These are phyloP conservation scores for Pitta sordida DNA, from an alignment of 2,113 vertebrate species.

Conservation along the genomic window DNA sequence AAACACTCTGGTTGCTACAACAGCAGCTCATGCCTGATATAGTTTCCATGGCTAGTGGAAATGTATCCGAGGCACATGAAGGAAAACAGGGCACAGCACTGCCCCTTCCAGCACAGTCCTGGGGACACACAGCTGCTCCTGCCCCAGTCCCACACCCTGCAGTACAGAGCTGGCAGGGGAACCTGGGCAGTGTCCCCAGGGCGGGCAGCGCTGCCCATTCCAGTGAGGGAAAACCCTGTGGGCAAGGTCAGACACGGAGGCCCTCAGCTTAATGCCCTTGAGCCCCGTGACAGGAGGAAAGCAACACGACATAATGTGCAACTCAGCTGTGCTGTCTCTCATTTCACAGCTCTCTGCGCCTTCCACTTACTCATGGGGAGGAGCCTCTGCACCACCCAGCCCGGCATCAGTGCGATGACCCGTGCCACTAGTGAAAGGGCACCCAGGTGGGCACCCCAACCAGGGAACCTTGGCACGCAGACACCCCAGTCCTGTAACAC, in stretches of 20 bases:
- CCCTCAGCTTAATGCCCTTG: background rate
- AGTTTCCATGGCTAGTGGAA: constrained; percentile 23
- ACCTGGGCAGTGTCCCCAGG: background rate
- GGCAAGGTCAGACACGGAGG: background rate
- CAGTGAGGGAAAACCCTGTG: background rate
- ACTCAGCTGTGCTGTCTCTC: background rate
- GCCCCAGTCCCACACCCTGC: background rate
- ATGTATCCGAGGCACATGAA: background rate
- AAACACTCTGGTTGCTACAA: constrained; percentile 50
- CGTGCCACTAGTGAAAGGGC: background rate
- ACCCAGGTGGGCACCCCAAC: background rate
- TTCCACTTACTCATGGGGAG: background rate
- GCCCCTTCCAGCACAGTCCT: background rate
- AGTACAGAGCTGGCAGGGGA: background rate
- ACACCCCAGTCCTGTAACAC: rapidly evolving
- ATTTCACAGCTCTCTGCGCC: background rate
- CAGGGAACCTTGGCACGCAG: rapidly evolving
- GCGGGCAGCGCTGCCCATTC: background rate
- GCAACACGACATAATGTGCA: background rate
- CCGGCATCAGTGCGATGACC: background rate
- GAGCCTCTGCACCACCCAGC: background rate
- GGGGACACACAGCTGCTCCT: background rate
- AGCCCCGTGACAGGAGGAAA: background rate
- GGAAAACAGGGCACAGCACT: background rate
- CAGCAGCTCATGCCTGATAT: constrained; percentile 25